Percentiles rank a stretch among this genome's conserved stretches.
phyloP scores from a whole-genome alignment of 2,888 invertebrate genomes.

The Rhopalosiphum nymphaeae region DNA sequence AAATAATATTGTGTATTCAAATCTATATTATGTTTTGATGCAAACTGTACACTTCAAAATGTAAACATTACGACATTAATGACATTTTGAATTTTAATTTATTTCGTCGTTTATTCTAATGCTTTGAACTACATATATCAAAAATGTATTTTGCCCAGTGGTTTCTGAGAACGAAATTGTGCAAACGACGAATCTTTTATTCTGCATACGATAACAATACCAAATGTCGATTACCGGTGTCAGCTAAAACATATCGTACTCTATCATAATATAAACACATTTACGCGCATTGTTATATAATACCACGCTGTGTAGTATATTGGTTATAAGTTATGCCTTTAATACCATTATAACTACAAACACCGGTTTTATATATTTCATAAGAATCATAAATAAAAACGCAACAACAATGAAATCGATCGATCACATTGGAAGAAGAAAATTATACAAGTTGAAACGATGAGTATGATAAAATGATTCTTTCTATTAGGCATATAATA shows the following conservation, averaged over 20 bases:
- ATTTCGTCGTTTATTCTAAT: neutral
- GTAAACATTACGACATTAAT: neutral
- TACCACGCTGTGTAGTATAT: neutral
- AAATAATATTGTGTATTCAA: neutral
- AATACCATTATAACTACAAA: neutral
- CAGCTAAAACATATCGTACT: neutral
- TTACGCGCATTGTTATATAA: neutral
- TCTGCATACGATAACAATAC: neutral
- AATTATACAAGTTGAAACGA: neutral
- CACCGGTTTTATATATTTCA: neutral
- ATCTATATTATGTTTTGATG: neutral
- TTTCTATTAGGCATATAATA: neutral
- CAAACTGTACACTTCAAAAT: neutral
- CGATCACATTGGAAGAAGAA: neutral
- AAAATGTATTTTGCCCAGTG: neutral
- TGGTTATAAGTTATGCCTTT: neutral
- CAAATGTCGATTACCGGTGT: neutral
- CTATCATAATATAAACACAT: neutral
- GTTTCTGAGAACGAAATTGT: neutral
- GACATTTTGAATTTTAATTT: neutral
- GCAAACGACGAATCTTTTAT: neutral
- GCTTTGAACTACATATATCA: neutral
- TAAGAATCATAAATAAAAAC: neutral
- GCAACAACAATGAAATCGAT: neutral
- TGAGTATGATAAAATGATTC: neutral